Evolutionary conservation across 2,797 vertebrate species (phyloP).

Genomic region (Cheirogaleus major): DNA sequence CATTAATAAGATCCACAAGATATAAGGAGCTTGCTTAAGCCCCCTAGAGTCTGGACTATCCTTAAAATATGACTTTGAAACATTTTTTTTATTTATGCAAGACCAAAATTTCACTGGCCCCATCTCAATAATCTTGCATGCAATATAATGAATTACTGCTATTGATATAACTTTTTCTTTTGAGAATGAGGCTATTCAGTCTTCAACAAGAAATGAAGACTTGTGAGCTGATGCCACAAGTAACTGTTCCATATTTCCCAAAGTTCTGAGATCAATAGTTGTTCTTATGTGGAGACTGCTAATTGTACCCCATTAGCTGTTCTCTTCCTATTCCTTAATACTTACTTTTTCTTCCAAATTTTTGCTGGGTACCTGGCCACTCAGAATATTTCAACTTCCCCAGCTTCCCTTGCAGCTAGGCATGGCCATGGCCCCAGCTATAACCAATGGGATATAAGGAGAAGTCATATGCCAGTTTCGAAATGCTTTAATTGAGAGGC

Average conservation of each 20-base stretch:
- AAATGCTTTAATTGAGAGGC: not conserved
- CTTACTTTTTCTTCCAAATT: not conserved
- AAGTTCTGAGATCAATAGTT: not conserved
- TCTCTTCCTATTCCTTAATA: not conserved
- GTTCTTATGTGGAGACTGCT: not conserved
- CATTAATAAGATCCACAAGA: conserved; percentile 63
- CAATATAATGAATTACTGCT: conserved; percentile 28
- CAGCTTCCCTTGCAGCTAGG: not conserved
- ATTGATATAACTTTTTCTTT: not conserved
- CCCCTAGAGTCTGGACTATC: not conserved
- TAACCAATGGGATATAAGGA: not conserved
- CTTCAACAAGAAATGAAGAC: not conserved
- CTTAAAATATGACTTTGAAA: conserved; percentile 60
- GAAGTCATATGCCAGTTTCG: not conserved
- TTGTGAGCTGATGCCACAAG: not conserved
- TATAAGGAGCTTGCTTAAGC: conserved; percentile 56
- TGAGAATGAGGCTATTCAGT: not conserved
- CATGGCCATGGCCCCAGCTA: not conserved
- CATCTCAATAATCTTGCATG: conserved; percentile 55
- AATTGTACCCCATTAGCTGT: not conserved
- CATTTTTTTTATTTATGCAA: conserved; percentile 59
- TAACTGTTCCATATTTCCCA: not conserved
- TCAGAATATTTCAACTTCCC: not conserved
- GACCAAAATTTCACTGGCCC: conserved; percentile 29
- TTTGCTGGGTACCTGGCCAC: not conserved